Conservation (phyloP, 35 echinoderm and acorn worm species). For the Amphiura filiformis region DNA sequence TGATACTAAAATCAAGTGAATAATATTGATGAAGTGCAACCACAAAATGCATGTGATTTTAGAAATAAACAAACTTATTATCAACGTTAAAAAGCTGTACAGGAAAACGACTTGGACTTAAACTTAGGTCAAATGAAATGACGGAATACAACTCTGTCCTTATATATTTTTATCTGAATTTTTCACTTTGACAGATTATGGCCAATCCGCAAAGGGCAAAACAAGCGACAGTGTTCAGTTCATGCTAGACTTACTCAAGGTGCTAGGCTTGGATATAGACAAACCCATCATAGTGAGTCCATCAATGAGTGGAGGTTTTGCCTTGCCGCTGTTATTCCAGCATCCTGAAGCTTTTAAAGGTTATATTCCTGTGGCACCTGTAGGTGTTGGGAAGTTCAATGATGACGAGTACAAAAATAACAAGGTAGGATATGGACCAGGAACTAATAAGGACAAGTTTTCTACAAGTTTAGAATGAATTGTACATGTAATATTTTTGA, state of each 20-base stretch:
- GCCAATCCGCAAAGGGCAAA: constrained; percentile 25
- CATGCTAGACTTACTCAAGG: constrained; percentile 41
- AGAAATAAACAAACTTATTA: too few species aligned
- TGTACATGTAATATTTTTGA: not conserved
- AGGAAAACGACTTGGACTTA: too few species aligned
- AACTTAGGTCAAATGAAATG: too few species aligned
- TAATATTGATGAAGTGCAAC: too few species aligned
- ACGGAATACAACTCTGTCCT: too few species aligned
- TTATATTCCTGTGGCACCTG: constrained; percentile 83
- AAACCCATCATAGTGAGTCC: constrained; percentile 73
- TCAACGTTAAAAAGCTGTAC: too few species aligned
- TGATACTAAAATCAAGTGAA: too few species aligned
- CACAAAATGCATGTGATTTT: too few species aligned
- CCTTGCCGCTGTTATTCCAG: constrained; percentile 58
- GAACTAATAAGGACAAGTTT: not conserved
- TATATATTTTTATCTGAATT: too few species aligned
- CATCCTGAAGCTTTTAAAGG: constrained; percentile 58
- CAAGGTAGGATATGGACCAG: constrained; percentile 42
- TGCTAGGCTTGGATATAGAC: constrained; percentile 23
- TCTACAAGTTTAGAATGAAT: not conserved
- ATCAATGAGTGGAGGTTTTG: constrained; percentile 78
- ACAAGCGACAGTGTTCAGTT: constrained; percentile 14
- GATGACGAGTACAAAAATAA: constrained; percentile 44
- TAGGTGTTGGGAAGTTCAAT: constrained; percentile 32
- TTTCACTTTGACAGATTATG: constrained; percentile 35